Percentiles rank a stretch among this genome's conserved stretches.
These are phyloP conservation scores for Pseudorhombus dupliciocellatus DNA, from an alignment of 2,113 vertebrate species.

Conservation along the genomic window DNA sequence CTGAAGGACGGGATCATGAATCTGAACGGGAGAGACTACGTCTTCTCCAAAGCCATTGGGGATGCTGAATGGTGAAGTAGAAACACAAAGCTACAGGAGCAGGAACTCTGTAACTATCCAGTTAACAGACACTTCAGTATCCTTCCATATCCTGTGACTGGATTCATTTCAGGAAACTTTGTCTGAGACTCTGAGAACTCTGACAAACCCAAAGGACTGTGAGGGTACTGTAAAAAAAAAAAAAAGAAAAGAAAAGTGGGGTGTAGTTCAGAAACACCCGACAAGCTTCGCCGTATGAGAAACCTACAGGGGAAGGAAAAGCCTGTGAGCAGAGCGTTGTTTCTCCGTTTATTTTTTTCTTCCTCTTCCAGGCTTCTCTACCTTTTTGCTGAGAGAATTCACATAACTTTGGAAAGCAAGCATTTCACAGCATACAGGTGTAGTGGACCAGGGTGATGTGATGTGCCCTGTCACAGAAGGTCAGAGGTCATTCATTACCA, in stretches of 20 bases:
- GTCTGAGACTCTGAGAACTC: conserved; percentile 82
- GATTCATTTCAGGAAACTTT: conserved; percentile 82
- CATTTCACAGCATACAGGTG: conserved; percentile 66
- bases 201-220: conserved; percentile 79
- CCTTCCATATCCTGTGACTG: conserved; percentile 78
- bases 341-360: conserved; percentile 24
- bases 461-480: conserved; percentile 38
- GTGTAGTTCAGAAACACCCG: conserved; percentile 42
- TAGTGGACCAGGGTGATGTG: conserved; percentile 72
- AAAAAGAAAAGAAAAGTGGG: background rate
- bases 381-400: conserved; percentile 42
- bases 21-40: conserved; percentile 98
- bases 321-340: conserved; percentile 32
- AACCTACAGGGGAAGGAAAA: conserved; percentile 43
- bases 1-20: conserved; percentile 99
- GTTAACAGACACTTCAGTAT: conserved; percentile 81
- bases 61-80: conserved; percentile 95
- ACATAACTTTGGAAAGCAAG: conserved; percentile 39
- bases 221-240: conserved; percentile 55
- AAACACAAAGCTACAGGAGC: conserved; percentile 41
- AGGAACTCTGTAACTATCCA: conserved; percentile 62
- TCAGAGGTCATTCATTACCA: conserved; percentile 52
- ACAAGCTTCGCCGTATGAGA: conserved; percentile 54
- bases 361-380: conserved; percentile 42
- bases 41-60: conserved; percentile 99